These are phyloP conservation scores for Lycocerus yunnanus DNA, from an alignment of 2,888 invertebrate genomes.

Conservation along the genomic window DNA sequence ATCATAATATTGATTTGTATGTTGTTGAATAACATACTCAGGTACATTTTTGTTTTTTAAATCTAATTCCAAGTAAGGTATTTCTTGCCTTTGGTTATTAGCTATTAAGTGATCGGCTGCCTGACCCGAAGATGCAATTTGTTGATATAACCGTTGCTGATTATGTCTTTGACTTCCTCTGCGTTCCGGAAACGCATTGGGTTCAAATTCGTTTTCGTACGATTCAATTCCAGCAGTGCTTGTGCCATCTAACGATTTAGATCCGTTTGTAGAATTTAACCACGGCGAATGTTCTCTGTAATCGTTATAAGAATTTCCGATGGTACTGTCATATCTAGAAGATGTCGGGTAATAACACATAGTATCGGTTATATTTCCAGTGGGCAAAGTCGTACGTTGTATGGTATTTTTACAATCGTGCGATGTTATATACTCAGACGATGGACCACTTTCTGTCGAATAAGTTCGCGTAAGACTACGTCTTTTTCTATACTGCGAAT, in stretches of 20 bases:
- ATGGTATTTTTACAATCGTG: conserved; percentile 69
- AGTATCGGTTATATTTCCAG: conserved; percentile 77
- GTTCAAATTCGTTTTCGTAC: conserved; percentile 59
- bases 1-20: conserved; percentile 56
- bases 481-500: conserved; percentile 43
- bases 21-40: conserved; percentile 54
- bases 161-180: conserved; percentile 34
- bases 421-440: conserved; percentile 61
- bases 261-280: conserved; percentile 53
- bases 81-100: conserved; percentile 54
- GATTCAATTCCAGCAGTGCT: conserved; percentile 66
- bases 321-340: conserved; percentile 61
- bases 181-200: conserved; percentile 50
- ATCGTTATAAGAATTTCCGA: conserved; percentile 61
- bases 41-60: conserved; percentile 60
- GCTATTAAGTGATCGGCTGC: conserved; percentile 46
- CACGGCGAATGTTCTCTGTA: conserved; percentile 60
- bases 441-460: conserved; percentile 57
- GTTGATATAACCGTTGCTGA: conserved; percentile 44
- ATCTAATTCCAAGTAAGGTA: conserved; percentile 55
- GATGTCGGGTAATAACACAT: conserved; percentile 81
- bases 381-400: conserved; percentile 71
- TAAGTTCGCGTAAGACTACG: conserved; percentile 61
- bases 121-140: conserved; percentile 40
- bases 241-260: conserved; percentile 60